A percentile compares a stretch with the other conserved stretches of the same genome.
These are phyloP conservation scores for Drosophila simulans DNA, from an alignment of 1,140 invertebrate species.

Conservation along the genomic window DNA sequence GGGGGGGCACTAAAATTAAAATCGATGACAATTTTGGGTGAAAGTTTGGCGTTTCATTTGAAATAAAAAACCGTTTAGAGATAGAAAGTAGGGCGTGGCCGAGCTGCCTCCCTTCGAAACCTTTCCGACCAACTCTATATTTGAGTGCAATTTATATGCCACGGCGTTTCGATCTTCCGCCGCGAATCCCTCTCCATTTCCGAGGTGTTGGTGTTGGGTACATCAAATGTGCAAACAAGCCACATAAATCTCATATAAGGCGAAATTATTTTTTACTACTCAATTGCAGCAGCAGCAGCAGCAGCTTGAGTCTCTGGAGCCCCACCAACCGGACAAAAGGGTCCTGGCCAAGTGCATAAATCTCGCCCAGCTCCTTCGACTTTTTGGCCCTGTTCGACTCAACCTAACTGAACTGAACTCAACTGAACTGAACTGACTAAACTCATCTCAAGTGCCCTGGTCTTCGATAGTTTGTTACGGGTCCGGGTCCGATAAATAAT, in stretches of 20 bases:
- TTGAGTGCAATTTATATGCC: slow-evolving; percentile 68
- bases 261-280: slow-evolving; percentile 83
- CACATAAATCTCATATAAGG: slow-evolving; percentile 81
- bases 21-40: slow-evolving; percentile 74
- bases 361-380: slow-evolving; percentile 33
- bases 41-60: slow-evolving; percentile 55
- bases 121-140: slow-evolving; percentile 1
- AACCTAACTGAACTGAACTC: slow-evolving; percentile 12
- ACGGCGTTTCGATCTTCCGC: slow-evolving; percentile 14
- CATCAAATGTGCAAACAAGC: slow-evolving; percentile 83
- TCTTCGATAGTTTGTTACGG: slow-evolving; percentile 56
- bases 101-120: slow-evolving; percentile 11
- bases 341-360: slow-evolving; percentile 59
- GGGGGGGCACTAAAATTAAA: slow-evolving; percentile 37
- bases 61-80: slow-evolving; percentile 62
- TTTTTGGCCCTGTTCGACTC: slow-evolving; percentile 5
- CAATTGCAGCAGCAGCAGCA: slow-evolving; percentile 69
- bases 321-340: slow-evolving; percentile 44
- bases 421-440: slow-evolving; percentile 9
- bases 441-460: slow-evolving; percentile 26
- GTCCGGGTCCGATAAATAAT: slow-evolving; percentile 77
- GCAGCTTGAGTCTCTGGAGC: slow-evolving; percentile 48
- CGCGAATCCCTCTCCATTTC: neutral
- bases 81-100: slow-evolving; percentile 77
- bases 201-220: slow-evolving; percentile 64